These are phyloP conservation scores for Scalopus aquaticus DNA, from an alignment of 2,113 vertebrate species.

Conservation along the genomic window DNA sequence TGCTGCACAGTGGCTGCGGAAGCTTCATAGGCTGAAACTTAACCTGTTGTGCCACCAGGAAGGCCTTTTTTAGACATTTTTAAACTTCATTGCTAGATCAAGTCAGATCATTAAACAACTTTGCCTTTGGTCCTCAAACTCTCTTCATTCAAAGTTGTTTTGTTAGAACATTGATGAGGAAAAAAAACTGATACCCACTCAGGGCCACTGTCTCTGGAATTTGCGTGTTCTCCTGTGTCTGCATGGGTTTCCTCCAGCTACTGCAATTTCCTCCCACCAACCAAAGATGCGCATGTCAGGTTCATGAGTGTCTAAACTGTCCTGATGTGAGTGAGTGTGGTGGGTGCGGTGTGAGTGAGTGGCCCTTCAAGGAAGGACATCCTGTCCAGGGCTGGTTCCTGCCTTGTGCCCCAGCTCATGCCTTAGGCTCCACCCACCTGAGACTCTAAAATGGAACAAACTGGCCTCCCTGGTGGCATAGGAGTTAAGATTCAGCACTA, in stretches of 20 bases:
- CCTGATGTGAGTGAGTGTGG: neutral
- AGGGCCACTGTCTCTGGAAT: neutral
- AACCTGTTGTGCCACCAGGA: no score
- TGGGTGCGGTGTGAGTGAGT: neutral
- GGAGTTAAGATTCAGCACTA: no score
- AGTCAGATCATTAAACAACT: neutral
- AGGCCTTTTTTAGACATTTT: constrained; percentile 35
- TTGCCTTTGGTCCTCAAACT: neutral
- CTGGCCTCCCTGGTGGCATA: neutral
- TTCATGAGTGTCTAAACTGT: neutral
- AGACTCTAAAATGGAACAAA: neutral
- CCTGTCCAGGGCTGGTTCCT: neutral
- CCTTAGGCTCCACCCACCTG: neutral
- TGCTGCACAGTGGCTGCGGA: no score
- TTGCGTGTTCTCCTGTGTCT: no score
- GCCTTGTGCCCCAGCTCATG: neutral
- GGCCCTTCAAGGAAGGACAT: neutral
- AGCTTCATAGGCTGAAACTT: no score
- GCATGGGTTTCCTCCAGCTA: neutral
- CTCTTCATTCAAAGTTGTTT: neutral
- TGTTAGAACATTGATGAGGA: neutral
- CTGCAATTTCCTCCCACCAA: neutral
- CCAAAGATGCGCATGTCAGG: neutral
- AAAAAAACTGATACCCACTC: neutral
- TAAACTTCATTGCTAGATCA: neutral